Conservation (phyloP, 2,113 vertebrate species). For the Chroicocephalus ridibundus region DNA sequence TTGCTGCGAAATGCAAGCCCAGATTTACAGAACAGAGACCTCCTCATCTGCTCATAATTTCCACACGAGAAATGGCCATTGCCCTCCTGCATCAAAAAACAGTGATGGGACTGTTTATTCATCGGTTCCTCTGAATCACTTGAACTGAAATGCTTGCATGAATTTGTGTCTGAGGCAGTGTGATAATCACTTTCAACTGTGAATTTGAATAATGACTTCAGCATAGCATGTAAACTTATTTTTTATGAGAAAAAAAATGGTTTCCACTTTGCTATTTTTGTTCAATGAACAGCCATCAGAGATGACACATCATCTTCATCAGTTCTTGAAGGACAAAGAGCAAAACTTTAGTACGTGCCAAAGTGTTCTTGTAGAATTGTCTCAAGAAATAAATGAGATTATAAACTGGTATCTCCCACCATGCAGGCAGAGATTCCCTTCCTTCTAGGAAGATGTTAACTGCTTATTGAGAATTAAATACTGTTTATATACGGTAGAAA, state of each 20-base stretch:
- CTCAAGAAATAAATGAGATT: not conserved
- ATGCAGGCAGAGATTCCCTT: not conserved
- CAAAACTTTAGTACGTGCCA: not conserved
- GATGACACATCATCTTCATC: not conserved
- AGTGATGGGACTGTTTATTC: slow-evolving; percentile 76
- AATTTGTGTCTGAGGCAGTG: not conserved
- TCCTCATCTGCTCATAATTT: slow-evolving; percentile 80
- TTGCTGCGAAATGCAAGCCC: slow-evolving; percentile 86
- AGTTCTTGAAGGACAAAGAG: not conserved
- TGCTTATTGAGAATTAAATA: not conserved
- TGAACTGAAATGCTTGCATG: slow-evolving; percentile 46
- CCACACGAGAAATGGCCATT: slow-evolving; percentile 77
- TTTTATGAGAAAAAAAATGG: not conserved
- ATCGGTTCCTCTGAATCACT: slow-evolving; percentile 74
- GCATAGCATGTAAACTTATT: not conserved
- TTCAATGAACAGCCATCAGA: not conserved
- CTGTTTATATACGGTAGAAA: not conserved
- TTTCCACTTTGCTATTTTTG: not conserved
- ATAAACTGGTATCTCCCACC: not conserved
- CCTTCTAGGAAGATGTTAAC: not conserved
- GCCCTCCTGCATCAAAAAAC: slow-evolving; percentile 74
- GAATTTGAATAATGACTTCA: slow-evolving; percentile 25
- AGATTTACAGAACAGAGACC: slow-evolving; percentile 90
- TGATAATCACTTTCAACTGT: not conserved
- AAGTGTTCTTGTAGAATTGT: not conserved